phyloP scores from a whole-genome alignment of 1,140 invertebrate species.

The Zaprionus kolodkinae region DNA sequence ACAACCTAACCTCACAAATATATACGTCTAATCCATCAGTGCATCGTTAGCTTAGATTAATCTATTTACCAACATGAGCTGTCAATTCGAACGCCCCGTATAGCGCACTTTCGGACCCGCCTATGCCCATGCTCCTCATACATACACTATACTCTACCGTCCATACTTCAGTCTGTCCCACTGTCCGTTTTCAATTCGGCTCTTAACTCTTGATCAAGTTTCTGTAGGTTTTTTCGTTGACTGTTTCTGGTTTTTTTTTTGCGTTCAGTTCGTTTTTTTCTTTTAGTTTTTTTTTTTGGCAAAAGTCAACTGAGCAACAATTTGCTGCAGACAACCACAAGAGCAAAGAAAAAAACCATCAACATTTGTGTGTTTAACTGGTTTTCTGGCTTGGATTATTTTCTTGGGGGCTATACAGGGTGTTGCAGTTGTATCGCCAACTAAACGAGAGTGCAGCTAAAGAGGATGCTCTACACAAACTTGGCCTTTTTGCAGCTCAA shows the following conservation, averaged over 20 bases:
- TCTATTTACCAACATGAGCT: slow-evolving; percentile 51
- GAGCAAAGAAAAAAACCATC: slow-evolving; percentile 44
- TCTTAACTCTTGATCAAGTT: slow-evolving; percentile 78
- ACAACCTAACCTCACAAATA: not conserved
- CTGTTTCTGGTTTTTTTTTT: slow-evolving; percentile 61
- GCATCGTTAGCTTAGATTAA: slow-evolving; percentile 14
- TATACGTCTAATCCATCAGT: not conserved
- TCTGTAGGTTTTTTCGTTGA: slow-evolving; percentile 64
- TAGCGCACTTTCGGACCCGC: slow-evolving; percentile 58
- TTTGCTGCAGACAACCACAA: slow-evolving; percentile 49
- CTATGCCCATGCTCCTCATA: slow-evolving; percentile 48
- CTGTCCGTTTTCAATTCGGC: slow-evolving; percentile 40
- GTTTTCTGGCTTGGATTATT: slow-evolving; percentile 58
- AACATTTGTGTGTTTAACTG: slow-evolving; percentile 67
- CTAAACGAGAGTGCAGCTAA: not conserved
- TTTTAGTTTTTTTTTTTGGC: slow-evolving; percentile 58
- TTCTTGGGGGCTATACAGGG: slow-evolving; percentile 39
- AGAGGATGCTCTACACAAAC: not conserved
- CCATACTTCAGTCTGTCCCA: not conserved
- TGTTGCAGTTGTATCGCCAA: slow-evolving; percentile 2
- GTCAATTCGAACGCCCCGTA: slow-evolving; percentile 57
- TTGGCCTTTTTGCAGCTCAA: not conserved
- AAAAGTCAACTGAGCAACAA: slow-evolving; percentile 72
- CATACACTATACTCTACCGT: too few relatives aligned
- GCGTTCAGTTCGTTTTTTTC: slow-evolving; percentile 34